These are phyloP conservation scores for Apodemia hepburni DNA, from an alignment of 2,888 invertebrate species.

Conservation along the genomic window DNA sequence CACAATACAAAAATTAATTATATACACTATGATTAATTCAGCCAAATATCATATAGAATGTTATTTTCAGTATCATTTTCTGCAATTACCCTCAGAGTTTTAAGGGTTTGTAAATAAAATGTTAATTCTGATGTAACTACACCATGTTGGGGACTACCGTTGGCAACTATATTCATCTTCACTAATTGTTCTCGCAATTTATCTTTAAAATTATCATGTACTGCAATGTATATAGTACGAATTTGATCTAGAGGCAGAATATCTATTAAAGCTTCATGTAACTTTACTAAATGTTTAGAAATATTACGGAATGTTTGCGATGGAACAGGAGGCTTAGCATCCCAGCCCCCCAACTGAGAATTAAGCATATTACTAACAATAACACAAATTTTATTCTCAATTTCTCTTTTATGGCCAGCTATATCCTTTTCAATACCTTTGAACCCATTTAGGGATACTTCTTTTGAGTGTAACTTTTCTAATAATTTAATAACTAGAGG, in stretches of 20 bases:
- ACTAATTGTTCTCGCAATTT: constrained; percentile 91
- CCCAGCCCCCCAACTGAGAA: constrained; percentile 92
- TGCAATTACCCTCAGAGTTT: constrained; percentile 88
- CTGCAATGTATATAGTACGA: constrained; percentile 86
- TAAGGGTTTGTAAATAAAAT: constrained; percentile 93
- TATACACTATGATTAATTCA: constrained; percentile 61
- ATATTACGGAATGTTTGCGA: constrained; percentile 93
- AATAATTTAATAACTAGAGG: constrained; percentile 86
- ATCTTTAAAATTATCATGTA: constrained; percentile 93
- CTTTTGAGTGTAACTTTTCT: constrained; percentile 78
- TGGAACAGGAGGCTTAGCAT: constrained; percentile 96
- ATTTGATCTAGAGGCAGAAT: constrained; percentile 91
- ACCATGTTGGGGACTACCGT: constrained; percentile 98
- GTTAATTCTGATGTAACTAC: constrained; percentile 95
- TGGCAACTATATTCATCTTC: constrained; percentile 93
- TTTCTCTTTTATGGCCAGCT: constrained; percentile 94
- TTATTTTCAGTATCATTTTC: constrained; percentile 86
- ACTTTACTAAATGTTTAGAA: constrained; percentile 92
- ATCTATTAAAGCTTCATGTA: constrained; percentile 94
- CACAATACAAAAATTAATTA: constrained; percentile 14
- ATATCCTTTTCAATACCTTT: constrained; percentile 89
- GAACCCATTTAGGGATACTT: constrained; percentile 75
- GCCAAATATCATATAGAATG: constrained; percentile 92
- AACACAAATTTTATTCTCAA: constrained; percentile 93
- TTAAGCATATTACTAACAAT: constrained; percentile 93